Percentiles rank a stretch among this genome's conserved stretches.
These are phyloP conservation scores for Eustalomyia histrio DNA, from an alignment of 2,888 invertebrate species.

Conservation along the genomic window DNA sequence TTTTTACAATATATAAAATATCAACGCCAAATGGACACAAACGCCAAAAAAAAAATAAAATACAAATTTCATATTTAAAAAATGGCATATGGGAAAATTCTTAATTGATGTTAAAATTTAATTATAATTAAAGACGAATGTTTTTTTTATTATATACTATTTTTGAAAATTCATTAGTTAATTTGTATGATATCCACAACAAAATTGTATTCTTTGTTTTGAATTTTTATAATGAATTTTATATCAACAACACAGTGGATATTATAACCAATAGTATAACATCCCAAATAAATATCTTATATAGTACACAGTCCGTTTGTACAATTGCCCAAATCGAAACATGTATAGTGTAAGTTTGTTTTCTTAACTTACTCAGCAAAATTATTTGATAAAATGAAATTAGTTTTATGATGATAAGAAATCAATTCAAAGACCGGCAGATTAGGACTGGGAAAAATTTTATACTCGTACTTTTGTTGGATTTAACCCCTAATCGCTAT, in stretches of 20 bases:
- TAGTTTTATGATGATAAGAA: too few species aligned
- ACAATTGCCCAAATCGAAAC: too few species aligned
- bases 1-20: conserved; percentile 33
- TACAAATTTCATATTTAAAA: background rate
- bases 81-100: conserved; percentile 32
- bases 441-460: too few species aligned
- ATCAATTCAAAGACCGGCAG: too few species aligned
- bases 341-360: too few species aligned
- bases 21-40: conserved; percentile 38
- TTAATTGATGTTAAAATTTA: conserved; percentile 37
- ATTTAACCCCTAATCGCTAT: too few species aligned
- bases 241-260: background rate
- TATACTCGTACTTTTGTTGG: too few species aligned
- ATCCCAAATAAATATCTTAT: too few species aligned
- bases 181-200: conserved; percentile 12
- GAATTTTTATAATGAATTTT: background rate
- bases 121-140: conserved; percentile 8
- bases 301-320: too few species aligned
- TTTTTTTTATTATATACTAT: conserved; percentile 4
- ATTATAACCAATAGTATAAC: background rate
- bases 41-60: background rate
- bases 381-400: too few species aligned
- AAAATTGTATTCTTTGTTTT: conserved; percentile 2
- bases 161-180: conserved; percentile 22
- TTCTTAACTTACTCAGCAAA: too few species aligned